Evolutionary conservation across 2,113 vertebrate species (phyloP).

Genomic region (Eupsittula cactorum): DNA sequence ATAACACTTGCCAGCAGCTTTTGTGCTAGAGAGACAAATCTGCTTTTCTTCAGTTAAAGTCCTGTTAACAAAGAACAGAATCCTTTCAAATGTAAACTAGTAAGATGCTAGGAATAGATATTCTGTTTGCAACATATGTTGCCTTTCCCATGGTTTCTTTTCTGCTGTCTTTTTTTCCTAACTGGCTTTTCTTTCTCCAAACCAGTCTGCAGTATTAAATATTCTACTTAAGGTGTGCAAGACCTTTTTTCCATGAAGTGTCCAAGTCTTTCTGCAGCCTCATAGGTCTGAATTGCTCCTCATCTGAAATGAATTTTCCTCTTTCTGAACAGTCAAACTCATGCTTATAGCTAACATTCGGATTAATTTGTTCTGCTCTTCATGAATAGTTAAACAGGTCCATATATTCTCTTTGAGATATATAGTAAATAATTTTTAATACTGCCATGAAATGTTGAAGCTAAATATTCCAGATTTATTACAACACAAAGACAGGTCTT

Average conservation of each 20-base stretch:
- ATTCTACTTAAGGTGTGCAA: background rate
- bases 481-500: background rate
- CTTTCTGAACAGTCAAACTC: background rate
- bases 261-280: background rate
- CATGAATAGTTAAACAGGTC: background rate
- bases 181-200: background rate
- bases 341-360: background rate
- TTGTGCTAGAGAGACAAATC: constrained; percentile 36
- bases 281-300: background rate
- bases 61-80: constrained; percentile 59
- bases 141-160: background rate
- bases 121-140: constrained; percentile 16
- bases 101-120: constrained; percentile 45
- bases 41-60: constrained; percentile 61
- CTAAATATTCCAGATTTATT: background rate
- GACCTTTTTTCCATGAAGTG: background rate
- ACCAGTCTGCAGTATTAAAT: background rate
- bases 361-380: background rate
- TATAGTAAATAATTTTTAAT: background rate
- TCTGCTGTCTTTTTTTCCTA: background rate
- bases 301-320: background rate
- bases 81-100: constrained; percentile 62
- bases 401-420: background rate
- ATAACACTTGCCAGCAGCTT: constrained; percentile 39
- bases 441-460: background rate